A percentile compares a stretch with the other conserved stretches of the same genome.
Conservation (phyloP, 2,113 vertebrate species). For the Scopus umbretta region DNA sequence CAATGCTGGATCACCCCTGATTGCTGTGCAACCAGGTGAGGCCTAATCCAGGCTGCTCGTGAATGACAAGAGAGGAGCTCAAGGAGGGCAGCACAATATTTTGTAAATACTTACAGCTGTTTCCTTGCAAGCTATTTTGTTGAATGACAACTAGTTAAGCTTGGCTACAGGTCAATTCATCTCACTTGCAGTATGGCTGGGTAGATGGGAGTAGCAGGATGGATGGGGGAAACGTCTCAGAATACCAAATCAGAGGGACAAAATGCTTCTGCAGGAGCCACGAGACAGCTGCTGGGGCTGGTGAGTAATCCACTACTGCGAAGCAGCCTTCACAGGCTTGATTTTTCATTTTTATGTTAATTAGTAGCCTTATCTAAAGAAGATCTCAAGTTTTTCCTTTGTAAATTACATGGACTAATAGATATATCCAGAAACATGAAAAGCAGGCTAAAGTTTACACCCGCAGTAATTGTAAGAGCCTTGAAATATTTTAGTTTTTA, state of each 20-base stretch:
- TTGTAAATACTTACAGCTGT: neutral
- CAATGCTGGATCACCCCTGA: rapidly evolving
- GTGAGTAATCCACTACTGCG: neutral
- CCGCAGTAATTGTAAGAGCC: constrained; percentile 26
- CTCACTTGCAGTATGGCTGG: neutral
- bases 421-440: neutral
- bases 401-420: neutral
- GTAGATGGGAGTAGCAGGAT: neutral
- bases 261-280: neutral
- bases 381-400: neutral
- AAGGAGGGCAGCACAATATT: neutral
- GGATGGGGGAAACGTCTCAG: neutral
- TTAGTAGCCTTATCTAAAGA: neutral
- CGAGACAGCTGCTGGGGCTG: neutral
- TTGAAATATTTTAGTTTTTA: constrained; percentile 17
- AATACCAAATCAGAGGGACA: neutral
- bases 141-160: neutral
- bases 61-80: neutral
- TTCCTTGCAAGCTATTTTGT: neutral
- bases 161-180: neutral
- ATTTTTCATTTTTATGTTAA: neutral
- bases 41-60: neutral
- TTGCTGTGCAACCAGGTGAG: neutral
- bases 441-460: constrained; percentile 30
- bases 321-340: neutral